A percentile compares a stretch with the other conserved stretches of the same genome.
phyloP scores from a whole-genome alignment of 2,888 invertebrate species.

The Acleris literana region DNA sequence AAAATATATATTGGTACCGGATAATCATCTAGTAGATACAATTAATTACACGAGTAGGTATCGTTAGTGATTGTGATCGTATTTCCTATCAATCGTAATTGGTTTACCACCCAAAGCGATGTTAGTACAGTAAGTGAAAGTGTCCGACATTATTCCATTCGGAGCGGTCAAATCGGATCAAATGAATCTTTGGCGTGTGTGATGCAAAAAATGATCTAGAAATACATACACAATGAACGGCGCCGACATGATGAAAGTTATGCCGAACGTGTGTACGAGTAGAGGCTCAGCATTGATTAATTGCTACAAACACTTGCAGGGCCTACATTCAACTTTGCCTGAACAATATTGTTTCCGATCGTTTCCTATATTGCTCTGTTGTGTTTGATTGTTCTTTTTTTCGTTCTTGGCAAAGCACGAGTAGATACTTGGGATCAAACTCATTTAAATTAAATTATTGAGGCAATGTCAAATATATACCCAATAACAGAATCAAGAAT shows the following conservation, averaged over 20 bases:
- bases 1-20: slow-evolving; percentile 2
- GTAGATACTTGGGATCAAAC: too few relatives aligned
- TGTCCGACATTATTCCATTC: slow-evolving; percentile 31
- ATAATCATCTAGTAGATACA: slow-evolving; percentile 2
- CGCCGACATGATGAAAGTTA: slow-evolving; percentile 12
- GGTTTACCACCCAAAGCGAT: slow-evolving; percentile 36
- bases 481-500: too few relatives aligned
- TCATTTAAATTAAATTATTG: background rate
- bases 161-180: slow-evolving; percentile 28
- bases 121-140: slow-evolving; percentile 37
- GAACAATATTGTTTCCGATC: too few relatives aligned
- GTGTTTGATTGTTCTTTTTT: too few relatives aligned
- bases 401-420: too few relatives aligned
- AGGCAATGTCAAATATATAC: too few relatives aligned
- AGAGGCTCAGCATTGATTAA: slow-evolving; percentile 16
- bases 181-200: slow-evolving; percentile 32
- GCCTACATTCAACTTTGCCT: too few relatives aligned
- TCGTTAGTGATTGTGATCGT: slow-evolving; percentile 23
- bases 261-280: slow-evolving; percentile 1
- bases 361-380: too few relatives aligned
- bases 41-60: slow-evolving; percentile 13
- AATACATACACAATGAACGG: slow-evolving; percentile 29
- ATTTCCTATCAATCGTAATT: slow-evolving; percentile 33
- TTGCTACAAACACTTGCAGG: background rate
- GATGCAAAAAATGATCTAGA: slow-evolving; percentile 37